Base-by-base conservation (phyloP, 1,140 invertebrate genomes). In the Tribolium castaneum region DNA sequence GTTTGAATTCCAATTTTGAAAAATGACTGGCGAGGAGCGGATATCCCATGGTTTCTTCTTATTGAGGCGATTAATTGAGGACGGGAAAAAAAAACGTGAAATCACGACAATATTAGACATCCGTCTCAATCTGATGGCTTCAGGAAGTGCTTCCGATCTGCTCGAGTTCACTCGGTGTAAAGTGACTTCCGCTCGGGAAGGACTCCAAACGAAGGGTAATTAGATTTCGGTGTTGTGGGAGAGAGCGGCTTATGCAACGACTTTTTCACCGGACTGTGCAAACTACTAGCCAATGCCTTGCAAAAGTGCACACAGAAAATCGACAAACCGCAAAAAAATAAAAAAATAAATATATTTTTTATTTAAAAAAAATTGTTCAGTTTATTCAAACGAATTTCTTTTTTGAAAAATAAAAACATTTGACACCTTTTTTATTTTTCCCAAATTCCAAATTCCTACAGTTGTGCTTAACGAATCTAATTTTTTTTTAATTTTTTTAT, bases 121-220 rank as follows among this genome's bases (percentile, higher is more conserved):
- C 78, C 78, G 78, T 80, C 70, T 66, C 78, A 74, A 80, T 80
- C 78, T 77, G 78, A 80, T 77, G 78, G 52, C 52, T 80, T 80
- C 70, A 77, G 78, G 78, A 80, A 80, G 54, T 77, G 78, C 78
- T 80, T 80, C 78, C 78, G 78, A 76, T 80, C 50, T 76, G 78
- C 75, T 80, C 72, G 75, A 80, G 75, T 73, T 80, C 75, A 80
- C 77, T 77, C 66, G 72, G 6, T 72, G 70, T 80, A 62, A 34
- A 77, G 45, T 72, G 45, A 73, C 75, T 80, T 80, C 78, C 78
- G 54, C 59, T 72, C 70, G 39, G 56, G 39, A 45, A 73, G 49
- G 12, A 22, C 71, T 35, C 19, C 30, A 19, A 51, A 45, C 45
- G 1, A 19, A 35, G 49, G 71, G 59, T 66, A 66, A 66, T 66